Evolutionary conservation across 2,797 vertebrate species (phyloP).

Genomic region (Myiothlypis chrysogaster): DNA sequence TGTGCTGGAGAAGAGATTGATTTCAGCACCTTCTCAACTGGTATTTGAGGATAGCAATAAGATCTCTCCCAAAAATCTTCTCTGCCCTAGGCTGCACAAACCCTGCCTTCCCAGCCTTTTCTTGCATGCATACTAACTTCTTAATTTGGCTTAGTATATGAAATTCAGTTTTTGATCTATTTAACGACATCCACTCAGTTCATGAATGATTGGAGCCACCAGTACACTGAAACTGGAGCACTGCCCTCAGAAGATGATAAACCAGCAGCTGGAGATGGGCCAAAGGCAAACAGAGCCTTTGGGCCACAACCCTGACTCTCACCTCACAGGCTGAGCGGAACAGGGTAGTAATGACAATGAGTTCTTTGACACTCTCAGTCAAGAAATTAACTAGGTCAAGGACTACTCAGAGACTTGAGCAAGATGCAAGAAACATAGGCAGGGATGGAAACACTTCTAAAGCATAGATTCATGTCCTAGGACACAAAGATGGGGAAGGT

Average conservation of each 20-base stretch:
- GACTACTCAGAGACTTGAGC: neutral
- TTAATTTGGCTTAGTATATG: neutral
- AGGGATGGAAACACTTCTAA: neutral
- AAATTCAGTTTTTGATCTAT: neutral
- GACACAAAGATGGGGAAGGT: neutral
- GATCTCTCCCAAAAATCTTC: neutral
- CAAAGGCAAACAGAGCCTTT: neutral
- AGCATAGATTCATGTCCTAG: neutral
- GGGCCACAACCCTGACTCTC: neutral
- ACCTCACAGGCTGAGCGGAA: neutral
- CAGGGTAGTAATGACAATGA: neutral
- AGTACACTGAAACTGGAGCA: neutral
- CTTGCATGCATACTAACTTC: neutral
- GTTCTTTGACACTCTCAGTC: neutral
- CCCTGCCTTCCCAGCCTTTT: neutral
- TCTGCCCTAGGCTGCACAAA: neutral
- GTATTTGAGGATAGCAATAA: neutral
- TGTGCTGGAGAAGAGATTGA: neutral
- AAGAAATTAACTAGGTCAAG: neutral
- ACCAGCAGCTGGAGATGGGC: neutral
- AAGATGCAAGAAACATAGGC: neutral
- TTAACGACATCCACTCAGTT: neutral
- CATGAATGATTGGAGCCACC: neutral
- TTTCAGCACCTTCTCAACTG: neutral
- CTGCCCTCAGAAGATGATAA: neutral